These are phyloP conservation scores for Leiothrix lutea DNA, from an alignment of 2,113 vertebrate species.

Conservation along the genomic window DNA sequence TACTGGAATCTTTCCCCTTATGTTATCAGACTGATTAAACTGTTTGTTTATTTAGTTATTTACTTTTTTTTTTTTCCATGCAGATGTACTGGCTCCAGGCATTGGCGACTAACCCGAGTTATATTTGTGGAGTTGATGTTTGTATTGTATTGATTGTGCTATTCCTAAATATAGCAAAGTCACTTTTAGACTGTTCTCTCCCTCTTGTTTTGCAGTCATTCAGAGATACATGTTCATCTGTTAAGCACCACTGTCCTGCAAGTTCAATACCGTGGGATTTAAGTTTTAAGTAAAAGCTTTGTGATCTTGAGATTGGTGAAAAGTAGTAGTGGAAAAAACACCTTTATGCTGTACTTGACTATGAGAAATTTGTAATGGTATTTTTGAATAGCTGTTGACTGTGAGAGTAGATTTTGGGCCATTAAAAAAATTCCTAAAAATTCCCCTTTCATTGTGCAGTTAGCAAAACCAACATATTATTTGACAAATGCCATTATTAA, in stretches of 20 bases:
- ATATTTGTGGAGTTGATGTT: constrained; percentile 28
- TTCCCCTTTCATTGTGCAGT: background rate
- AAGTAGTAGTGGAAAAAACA: background rate
- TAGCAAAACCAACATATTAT: background rate
- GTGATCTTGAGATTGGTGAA: background rate
- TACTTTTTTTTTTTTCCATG: background rate
- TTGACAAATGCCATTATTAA: background rate
- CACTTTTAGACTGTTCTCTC: constrained; percentile 35
- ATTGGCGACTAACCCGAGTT: background rate
- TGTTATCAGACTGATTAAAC: background rate
- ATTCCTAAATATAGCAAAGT: constrained; percentile 62
- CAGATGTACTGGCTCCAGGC: constrained; percentile 36
- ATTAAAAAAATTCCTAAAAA: background rate
- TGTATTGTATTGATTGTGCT: constrained; percentile 60
- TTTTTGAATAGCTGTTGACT: background rate
- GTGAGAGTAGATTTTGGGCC: background rate
- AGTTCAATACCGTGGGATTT: background rate
- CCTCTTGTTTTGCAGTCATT: background rate
- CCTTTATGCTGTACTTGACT: background rate
- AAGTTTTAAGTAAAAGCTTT: background rate
- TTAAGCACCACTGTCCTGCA: background rate
- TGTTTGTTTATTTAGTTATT: background rate
- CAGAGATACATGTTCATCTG: background rate
- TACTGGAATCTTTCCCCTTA: background rate
- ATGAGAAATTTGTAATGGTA: background rate